These are phyloP conservation scores for Callipepla californica DNA, from an alignment of 2,113 vertebrate genomes.

Conservation along the genomic window DNA sequence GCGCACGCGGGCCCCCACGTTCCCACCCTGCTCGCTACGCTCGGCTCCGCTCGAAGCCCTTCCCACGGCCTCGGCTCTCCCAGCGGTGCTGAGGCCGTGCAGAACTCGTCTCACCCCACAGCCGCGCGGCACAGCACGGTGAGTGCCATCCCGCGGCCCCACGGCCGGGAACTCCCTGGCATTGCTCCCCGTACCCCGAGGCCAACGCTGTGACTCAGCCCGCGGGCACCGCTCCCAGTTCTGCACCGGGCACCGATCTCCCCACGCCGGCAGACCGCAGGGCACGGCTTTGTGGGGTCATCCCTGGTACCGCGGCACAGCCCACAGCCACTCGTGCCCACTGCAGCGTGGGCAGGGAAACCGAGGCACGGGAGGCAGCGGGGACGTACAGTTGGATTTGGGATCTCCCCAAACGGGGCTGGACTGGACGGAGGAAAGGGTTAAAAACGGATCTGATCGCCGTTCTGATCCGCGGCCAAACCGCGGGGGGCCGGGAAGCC, in stretches of 20 bases:
- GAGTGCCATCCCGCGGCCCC: not conserved
- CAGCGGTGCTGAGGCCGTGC: not conserved
- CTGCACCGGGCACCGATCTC: not conserved
- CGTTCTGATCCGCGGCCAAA: not conserved
- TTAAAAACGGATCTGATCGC: not conserved
- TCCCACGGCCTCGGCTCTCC: not conserved
- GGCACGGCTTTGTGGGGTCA: no score
- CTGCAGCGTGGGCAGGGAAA: not conserved
- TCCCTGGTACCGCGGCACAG: not conserved
- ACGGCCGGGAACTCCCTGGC: slow-evolving; percentile 51
- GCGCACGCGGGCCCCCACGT: fast-evolving
- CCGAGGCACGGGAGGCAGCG: not conserved
- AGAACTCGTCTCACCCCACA: not conserved
- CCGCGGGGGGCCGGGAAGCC: not conserved
- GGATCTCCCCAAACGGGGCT: fast-evolving
- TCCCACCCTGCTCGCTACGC: not conserved
- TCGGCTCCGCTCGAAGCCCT: not conserved
- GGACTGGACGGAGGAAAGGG: not conserved
- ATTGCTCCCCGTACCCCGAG: not conserved
- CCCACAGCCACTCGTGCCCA: not conserved
- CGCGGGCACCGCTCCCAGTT: not conserved
- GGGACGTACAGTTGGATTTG: fast-evolving
- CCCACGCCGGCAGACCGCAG: fast-evolving
- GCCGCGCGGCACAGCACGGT: not conserved
- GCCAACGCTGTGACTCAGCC: slow-evolving; percentile 28